Percentiles rank a stretch among this genome's conserved stretches.
These are phyloP conservation scores for Holotrichia oblita DNA, from an alignment of 1,140 invertebrate genomes.

Conservation along the genomic window DNA sequence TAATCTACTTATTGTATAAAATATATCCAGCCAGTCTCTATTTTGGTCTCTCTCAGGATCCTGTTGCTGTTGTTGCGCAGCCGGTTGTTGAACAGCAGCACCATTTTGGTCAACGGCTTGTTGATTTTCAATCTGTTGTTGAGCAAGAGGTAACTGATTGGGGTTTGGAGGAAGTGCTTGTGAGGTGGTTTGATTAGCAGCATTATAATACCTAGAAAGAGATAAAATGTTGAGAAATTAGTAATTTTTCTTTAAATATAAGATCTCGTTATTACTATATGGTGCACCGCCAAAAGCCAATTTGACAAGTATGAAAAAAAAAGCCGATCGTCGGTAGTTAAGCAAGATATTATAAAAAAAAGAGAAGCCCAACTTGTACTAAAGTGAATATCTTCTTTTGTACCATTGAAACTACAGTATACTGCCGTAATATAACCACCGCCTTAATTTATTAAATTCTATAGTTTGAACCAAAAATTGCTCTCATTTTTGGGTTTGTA, in stretches of 20 bases:
- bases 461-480: too few relatives aligned
- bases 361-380: too few relatives aligned
- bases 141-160: constrained; percentile 44
- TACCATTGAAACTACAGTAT: too few relatives aligned
- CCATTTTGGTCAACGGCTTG: constrained; percentile 42
- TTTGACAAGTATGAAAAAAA: too few relatives aligned
- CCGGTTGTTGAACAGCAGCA: constrained; percentile 36
- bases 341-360: too few relatives aligned
- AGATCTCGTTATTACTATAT: too few relatives aligned
- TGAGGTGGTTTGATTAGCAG: constrained; percentile 27
- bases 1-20: constrained; percentile 80
- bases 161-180: constrained; percentile 41
- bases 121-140: constrained; percentile 44
- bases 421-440: too few relatives aligned
- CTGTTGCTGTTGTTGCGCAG: constrained; percentile 56
- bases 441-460: too few relatives aligned
- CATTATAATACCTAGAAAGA: constrained; percentile 40
- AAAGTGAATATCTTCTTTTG: too few relatives aligned
- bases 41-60: constrained; percentile 69
- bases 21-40: constrained; percentile 88
- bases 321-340: too few relatives aligned
- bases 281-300: too few relatives aligned
- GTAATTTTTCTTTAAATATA: not conserved
- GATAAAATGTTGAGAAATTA: not conserved
- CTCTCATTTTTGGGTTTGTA: too few relatives aligned